Evolutionary conservation across 2,113 vertebrate genomes (phyloP), one percentile per base, ranked within the genome.

Genomic region (Ctenomys sociabilis): DNA sequence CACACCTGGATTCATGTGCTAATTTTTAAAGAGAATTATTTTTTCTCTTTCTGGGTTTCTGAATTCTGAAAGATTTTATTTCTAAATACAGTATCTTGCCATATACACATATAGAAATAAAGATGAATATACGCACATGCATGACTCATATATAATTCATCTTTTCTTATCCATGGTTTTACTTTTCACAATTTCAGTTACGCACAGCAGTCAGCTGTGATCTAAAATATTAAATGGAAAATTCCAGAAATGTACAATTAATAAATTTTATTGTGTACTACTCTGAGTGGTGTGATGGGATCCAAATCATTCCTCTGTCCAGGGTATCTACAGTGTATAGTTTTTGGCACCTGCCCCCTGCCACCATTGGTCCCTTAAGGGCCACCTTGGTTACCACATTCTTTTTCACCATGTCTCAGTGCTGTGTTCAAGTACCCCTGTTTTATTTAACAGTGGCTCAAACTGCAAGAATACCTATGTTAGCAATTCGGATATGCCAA

Each of bases 11-110:
- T 70, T 70, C 35, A 64, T 64, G 61, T 64, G 30, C 9, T 64
- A 64, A 64, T 28, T 64, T 64, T 63, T 64, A 30, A 16, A 45
- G 45, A 35, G 16, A 78, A 85, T 80, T 85, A 32, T 91, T 91
- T 68, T 73, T 0, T 54, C 30, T 70, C 70, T 61, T 75, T 82
- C 73, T 63, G 64, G 11, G 35, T 35, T 64, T 91, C 83, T 81
- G 52, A 73, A 72, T 91, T 95, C 64, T 70, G 86, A 80, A 19
- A 82, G 54, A 77, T 84, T 89, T 94, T 83, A 63, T 63, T 89
- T 90, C 57, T 84, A 84, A 77, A 21, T 77, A 45, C 43, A 49
- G 12, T 61, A 28, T 57, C 64, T 30, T 75, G 4, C 17, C n/a
- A 63, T 26, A 66, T 24, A 49, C 52, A 66, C 26, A 22, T 10